These are phyloP conservation scores for Eidolon helvum DNA, from an alignment of 2,113 vertebrate species.

Conservation along the genomic window DNA sequence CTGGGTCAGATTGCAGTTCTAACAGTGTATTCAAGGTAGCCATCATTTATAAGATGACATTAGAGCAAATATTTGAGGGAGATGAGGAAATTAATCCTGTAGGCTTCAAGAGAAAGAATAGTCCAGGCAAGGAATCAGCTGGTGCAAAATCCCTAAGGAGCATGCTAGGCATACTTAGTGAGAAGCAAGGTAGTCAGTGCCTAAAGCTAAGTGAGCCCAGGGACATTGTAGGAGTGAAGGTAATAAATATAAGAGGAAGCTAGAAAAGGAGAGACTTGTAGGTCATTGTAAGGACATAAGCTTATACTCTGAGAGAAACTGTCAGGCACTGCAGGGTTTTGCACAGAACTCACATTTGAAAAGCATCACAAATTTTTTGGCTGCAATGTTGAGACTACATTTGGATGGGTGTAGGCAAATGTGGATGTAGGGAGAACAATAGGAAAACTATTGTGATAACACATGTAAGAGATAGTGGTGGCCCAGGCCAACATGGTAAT, in stretches of 20 bases:
- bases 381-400: background rate
- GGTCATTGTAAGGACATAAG: background rate
- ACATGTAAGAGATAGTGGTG: too few species aligned
- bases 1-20: background rate
- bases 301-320: background rate
- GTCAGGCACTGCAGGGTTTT: background rate
- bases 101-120: background rate
- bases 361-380: background rate
- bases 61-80: background rate
- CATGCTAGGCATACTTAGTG: background rate
- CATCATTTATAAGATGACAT: background rate
- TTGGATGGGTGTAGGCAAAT: background rate
- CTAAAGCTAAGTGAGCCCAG: background rate
- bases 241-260: background rate
- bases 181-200: background rate
- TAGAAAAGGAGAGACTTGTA: background rate
- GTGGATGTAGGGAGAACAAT: background rate
- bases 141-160: background rate
- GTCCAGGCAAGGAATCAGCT: background rate
- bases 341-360: background rate
- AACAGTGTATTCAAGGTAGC: background rate
- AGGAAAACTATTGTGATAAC: too few species aligned
- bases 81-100: background rate
- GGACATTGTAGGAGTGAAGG: background rate
- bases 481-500: background rate